Evolutionary conservation across 2,113 vertebrate species (phyloP), one percentile per base, ranked within the genome.

Genomic region (Charina bottae): DNA sequence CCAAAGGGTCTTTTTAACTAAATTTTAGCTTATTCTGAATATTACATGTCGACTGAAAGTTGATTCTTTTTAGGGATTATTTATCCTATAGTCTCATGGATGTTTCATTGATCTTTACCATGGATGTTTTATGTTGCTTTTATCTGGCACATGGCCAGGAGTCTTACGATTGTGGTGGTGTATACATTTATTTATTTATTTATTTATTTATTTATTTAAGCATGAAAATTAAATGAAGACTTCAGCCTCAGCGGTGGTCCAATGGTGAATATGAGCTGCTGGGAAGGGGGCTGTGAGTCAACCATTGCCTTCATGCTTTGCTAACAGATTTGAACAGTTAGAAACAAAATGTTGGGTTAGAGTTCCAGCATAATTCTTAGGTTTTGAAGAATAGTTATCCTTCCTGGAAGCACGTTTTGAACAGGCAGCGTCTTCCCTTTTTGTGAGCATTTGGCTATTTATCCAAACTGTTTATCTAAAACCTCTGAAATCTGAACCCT

Each of bases 391-490:
- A 72, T 72, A 72, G 33, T 37, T 19, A 72, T 19, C 68, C 33
- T 87, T 56, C 54, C 2, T 87, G 54, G 85, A 24, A 37, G 9
- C 11, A 11, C 42, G 19, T 59, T 21, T 21, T 90, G 91, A 93
- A 92, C 64, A 96, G 90, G 92, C 94, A 58, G 7, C 2, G 17
- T n/a, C 17, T 56, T 28, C 53, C 7, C 85, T 95, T 97, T 96
- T 95, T 93, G 94, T 92, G 90, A 90, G 84, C 93, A 95, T 95
- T 84, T 94, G 95, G 93, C 95, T 96, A 94, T 96, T 96, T 94
- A 12, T 84, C 0, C 1, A 15, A 54, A 46, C 28, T 17, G 5
- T 33, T 33, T 33, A 33, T 85, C 83, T 68, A 68, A 28, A n/a
- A 3, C 24, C 28, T 54, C 26, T 85, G 49, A 54, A 85, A 54